Base-by-base conservation (phyloP, 2,797 vertebrate species). In the Novumbra hubbsi region DNA sequence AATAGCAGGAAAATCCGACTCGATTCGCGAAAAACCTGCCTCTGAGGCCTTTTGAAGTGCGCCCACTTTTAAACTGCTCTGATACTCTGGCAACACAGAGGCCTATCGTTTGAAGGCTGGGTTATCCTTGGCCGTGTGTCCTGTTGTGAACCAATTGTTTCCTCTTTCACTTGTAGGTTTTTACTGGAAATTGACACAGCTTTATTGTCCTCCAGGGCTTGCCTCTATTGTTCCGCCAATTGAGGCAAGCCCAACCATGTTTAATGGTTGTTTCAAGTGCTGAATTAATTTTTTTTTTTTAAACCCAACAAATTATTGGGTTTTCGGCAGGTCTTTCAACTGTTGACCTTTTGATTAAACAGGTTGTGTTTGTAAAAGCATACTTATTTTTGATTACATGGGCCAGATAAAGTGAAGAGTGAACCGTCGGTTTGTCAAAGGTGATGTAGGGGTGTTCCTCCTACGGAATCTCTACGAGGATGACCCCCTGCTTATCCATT, bases 1-100 rank as follows among this genome's bases (percentile, higher is more conserved):
- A 99, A 99, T 99, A 95, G 96, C 96, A 99, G 97, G 97, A 99
- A 99, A 94, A 94, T 90, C 88, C 70, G 87, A 88, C 90, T 91
- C 87, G 81, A 92, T 93, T 92, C 91, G 87, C 91, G 85, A 88
- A 24, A 60, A 60, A 60, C 9, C 12, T 60, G 91, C 89, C 83
- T 85, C 83, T 57, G 49, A 72, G 87, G 82, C 85, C 83, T 94
- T 98, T 99, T 99, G 97, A 99, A 97, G 96, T 95, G 92, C 94
- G 88, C 94, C 55, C 95, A 94, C 95, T 94, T 96, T 95, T 92
- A 94, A 96, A 96, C 96, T 95, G 95, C 94, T 93, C 92, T 88
- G 93, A 94, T 94, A 90, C 88, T 90, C 21, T 28, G 14, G 27
- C 62, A 27, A 16, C 38, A 41, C 38, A 38, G 80, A 82, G 93